These are phyloP conservation scores for Troides oblongomaculatus DNA, from an alignment of 2,888 invertebrate species.

Conservation along the genomic window DNA sequence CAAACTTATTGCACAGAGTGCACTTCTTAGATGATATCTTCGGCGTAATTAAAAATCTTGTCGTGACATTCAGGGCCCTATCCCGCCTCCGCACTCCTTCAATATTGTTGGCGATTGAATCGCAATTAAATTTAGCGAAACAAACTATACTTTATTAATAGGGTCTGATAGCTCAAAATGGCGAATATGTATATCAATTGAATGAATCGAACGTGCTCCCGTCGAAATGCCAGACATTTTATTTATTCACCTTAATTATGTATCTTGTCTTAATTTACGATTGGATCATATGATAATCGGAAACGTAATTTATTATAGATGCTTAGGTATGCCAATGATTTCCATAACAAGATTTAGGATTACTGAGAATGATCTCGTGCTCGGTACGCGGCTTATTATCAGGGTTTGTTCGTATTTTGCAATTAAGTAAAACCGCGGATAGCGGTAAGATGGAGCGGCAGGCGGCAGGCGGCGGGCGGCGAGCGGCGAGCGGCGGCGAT, in stretches of 20 bases:
- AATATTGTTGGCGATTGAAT: constrained; percentile 79
- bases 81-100: constrained; percentile 75
- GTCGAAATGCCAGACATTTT: constrained; percentile 80
- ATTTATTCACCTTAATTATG: constrained; percentile 81
- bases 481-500: constrained; percentile 45
- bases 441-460: constrained; percentile 39
- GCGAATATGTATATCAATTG: constrained; percentile 54
- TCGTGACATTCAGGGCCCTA: constrained; percentile 78
- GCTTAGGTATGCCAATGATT: constrained; percentile 75
- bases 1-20: constrained; percentile 59
- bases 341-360: constrained; percentile 79
- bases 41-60: constrained; percentile 79
- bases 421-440: constrained; percentile 67
- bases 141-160: constrained; percentile 78
- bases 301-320: constrained; percentile 76
- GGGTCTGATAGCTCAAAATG: constrained; percentile 75
- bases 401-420: constrained; percentile 72
- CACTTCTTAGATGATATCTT: constrained; percentile 77
- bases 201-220: constrained; percentile 77
- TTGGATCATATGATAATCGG: constrained; percentile 80
- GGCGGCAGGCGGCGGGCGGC: constrained; percentile 33
- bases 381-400: constrained; percentile 63
- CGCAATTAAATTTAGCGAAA: constrained; percentile 77
- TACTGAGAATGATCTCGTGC: constrained; percentile 62
- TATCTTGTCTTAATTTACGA: constrained; percentile 81